These are phyloP conservation scores for Corvus hawaiiensis DNA, from an alignment of 2,113 vertebrate species.

Conservation along the genomic window DNA sequence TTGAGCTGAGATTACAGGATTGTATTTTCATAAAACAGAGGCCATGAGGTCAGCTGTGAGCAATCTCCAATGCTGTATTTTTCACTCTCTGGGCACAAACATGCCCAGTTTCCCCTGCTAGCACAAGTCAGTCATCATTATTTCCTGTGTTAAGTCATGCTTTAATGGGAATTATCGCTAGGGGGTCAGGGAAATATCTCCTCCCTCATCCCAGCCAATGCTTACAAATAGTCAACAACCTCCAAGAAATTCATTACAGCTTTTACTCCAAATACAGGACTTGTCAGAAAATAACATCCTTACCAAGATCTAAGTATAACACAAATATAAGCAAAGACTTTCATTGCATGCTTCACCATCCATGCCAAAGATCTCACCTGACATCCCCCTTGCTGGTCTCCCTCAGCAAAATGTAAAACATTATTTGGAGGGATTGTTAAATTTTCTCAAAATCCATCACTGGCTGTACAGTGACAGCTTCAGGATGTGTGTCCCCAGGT, in stretches of 20 bases:
- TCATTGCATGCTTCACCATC: not conserved
- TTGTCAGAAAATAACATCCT: not conserved
- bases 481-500: not conserved
- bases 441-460: not conserved
- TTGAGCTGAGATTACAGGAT: not conserved
- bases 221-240: not conserved
- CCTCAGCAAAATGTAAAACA: not conserved
- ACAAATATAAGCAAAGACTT: not conserved
- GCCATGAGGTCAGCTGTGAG: not conserved
- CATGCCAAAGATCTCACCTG: not conserved
- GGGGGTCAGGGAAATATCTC: not conserved
- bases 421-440: not conserved
- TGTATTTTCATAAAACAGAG: not conserved
- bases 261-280: not conserved
- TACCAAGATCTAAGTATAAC: not conserved
- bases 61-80: not conserved
- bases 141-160: slow-evolving; percentile 15
- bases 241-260: not conserved
- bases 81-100: not conserved
- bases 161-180: not conserved
- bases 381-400: not conserved
- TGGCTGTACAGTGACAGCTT: not conserved
- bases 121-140: not conserved
- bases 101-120: not conserved
- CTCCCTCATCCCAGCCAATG: not conserved